These are phyloP conservation scores for Callionymus lyra DNA, from an alignment of 2,113 vertebrate genomes.

Conservation along the genomic window DNA sequence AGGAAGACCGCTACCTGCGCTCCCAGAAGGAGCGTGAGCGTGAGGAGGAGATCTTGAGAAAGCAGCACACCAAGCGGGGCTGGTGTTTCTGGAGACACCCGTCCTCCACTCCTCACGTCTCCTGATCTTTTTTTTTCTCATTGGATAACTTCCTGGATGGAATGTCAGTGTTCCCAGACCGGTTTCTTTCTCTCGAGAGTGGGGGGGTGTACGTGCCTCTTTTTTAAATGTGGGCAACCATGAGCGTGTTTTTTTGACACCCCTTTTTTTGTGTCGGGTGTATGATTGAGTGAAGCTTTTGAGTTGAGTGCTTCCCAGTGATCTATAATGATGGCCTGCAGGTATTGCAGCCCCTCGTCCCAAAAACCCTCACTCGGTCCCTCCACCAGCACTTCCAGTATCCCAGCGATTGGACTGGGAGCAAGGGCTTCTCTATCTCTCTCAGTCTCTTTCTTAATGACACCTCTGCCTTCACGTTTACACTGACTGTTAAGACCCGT, in stretches of 20 bases:
- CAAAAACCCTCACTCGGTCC: conserved; percentile 34
- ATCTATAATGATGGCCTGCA: conserved; percentile 22
- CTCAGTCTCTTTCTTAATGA: conserved; percentile 44
- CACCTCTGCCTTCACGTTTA: conserved; percentile 56
- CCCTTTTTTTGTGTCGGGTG: conserved; percentile 8
- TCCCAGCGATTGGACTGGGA: conserved; percentile 45
- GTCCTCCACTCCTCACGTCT: conserved; percentile 68
- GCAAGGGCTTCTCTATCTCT: conserved; percentile 56
- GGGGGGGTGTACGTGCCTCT: conserved; percentile 49
- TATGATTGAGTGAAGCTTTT: conserved; percentile 25
- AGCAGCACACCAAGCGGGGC: conserved; percentile 76
- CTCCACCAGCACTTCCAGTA: conserved; percentile 34
- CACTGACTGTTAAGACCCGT: conserved; percentile 58
- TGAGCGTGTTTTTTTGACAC: conserved; percentile 23
- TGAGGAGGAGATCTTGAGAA: conserved; percentile 78
- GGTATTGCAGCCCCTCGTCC: conserved; percentile 17
- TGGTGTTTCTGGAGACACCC: conserved; percentile 84
- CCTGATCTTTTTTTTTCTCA: conserved; percentile 46
- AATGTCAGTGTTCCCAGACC: neutral
- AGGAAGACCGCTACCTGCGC: conserved; percentile 82
- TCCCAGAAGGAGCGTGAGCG: conserved; percentile 76
- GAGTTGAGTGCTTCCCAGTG: conserved; percentile 46
- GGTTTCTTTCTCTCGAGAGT: conserved; percentile 18
- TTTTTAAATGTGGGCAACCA: conserved; percentile 33
- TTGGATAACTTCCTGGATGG: neutral